A percentile compares a stretch with the other conserved stretches of the same genome.
Evolutionary conservation across 1,140 invertebrate genomes (phyloP).

Genomic region (Ganaspis sp.): DNA sequence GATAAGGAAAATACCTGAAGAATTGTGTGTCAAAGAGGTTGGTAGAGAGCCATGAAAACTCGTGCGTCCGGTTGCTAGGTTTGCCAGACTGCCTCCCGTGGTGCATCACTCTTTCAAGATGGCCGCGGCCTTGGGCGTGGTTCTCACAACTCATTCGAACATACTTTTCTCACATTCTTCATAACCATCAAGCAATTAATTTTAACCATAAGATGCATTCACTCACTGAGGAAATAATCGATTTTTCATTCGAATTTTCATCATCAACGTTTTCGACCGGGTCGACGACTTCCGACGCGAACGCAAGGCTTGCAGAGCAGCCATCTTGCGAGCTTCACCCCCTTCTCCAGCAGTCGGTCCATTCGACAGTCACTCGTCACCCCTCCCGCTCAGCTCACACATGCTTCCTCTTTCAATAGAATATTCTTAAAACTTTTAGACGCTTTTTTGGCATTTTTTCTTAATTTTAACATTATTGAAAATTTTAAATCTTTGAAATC

Average conservation of each 20-base stretch:
- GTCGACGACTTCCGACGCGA: slow-evolving; percentile 59
- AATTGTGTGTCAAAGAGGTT: too few relatives aligned
- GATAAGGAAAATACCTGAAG: slow-evolving; percentile 12
- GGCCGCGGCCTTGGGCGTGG: slow-evolving; percentile 74
- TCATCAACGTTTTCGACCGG: slow-evolving; percentile 32
- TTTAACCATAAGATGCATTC: neutral
- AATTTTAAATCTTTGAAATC: slow-evolving; percentile 24
- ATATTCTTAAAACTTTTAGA: neutral
- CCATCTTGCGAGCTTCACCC: slow-evolving; percentile 69
- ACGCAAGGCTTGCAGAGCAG: slow-evolving; percentile 58
- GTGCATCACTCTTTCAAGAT: slow-evolving; percentile 69
- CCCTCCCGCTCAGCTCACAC: slow-evolving; percentile 26
- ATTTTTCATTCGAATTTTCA: slow-evolving; percentile 39
- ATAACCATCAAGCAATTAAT: neutral
- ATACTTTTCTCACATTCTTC: slow-evolving; percentile 41
- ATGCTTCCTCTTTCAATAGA: neutral
- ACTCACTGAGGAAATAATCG: slow-evolving; percentile 44
- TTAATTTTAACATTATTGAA: neutral
- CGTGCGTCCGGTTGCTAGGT: slow-evolving; percentile 37
- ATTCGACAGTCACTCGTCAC: slow-evolving; percentile 58
- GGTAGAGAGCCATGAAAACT: slow-evolving; percentile 28
- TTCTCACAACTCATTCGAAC: slow-evolving; percentile 50
- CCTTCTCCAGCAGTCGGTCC: slow-evolving; percentile 60
- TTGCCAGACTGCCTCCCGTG: slow-evolving; percentile 57
- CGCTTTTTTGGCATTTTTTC: neutral